Evolutionary conservation across 2,797 vertebrate genomes (phyloP), one percentile per base, ranked within the genome.

Genomic region (Sebastolobus alascanus): DNA sequence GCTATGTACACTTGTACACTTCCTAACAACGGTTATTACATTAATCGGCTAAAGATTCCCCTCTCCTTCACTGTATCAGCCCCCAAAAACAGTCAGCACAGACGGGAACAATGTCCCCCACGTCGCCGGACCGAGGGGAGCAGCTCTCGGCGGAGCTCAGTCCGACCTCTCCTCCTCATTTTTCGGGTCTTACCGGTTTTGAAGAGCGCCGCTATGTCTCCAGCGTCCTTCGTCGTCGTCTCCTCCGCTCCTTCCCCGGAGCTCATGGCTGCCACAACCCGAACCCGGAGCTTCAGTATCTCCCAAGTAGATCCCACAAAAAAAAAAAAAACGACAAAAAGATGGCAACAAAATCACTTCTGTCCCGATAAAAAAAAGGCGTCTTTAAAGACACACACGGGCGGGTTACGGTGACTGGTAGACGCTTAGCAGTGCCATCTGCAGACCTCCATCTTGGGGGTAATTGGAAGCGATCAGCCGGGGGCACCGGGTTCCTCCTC

Each of bases 221-320:
- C 95, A 89, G 96, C 96, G 95, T 99, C 98, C 96, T 97, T 98
- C 93, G 97, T 95, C 93, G 97, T 95, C 69, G 97, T 96, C 91
- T 99, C 98, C 90, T 98, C 98, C 71, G 96, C 95, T 91, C 96
- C 97, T 93, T 98, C 98, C 87, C 95, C 97, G 77, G 95, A 96
- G 96, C 96, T 97, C 96, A 96, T 96, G 95, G 93, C 90, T 94
- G 94, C 92, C 88, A 85, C 82, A 80, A 89, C 56, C 86, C 88
- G 88, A 73, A 86, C 79, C 89, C n/a, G 85, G 86, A 88, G 90
- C 18, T 85, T 92, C 87, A 88, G 79, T 80, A 52, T 83, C 78
- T 87, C 93, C 87, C 82, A 64, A 89, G 87, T 86, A 84, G 85
- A 89, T 85, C 65, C 80, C 75, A 46, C 73, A 50, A 13, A 61